These are phyloP conservation scores for Sphyrna mokarran DNA, from an alignment of 2,113 vertebrate species.

Conservation along the genomic window DNA sequence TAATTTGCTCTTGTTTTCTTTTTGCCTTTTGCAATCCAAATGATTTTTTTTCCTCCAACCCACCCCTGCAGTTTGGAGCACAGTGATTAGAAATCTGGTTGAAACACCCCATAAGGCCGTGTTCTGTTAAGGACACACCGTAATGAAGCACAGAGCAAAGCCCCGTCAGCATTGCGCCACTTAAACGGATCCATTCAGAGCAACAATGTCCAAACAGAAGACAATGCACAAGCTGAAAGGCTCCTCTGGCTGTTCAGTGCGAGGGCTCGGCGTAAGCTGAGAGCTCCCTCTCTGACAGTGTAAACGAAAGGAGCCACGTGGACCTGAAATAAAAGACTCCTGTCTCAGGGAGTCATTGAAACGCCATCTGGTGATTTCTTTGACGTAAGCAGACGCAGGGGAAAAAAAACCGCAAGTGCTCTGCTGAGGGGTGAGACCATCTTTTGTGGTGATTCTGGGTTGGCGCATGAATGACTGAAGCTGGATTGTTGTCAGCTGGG, in stretches of 20 bases:
- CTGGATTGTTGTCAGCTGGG: neutral
- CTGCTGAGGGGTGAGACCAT: slow-evolving; percentile 37
- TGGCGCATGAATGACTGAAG: slow-evolving; percentile 22
- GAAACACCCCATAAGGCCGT: neutral
- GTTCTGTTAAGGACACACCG: neutral
- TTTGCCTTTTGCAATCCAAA: neutral
- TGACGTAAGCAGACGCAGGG: slow-evolving; percentile 59
- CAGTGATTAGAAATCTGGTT: neutral
- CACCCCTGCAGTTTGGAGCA: neutral
- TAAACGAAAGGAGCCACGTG: slow-evolving; percentile 53
- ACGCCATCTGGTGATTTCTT: slow-evolving; percentile 64
- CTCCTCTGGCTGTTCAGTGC: slow-evolving; percentile 44
- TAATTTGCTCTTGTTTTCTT: neutral
- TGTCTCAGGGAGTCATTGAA: slow-evolving; percentile 59
- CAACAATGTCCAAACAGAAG: slow-evolving; percentile 39
- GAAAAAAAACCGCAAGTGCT: slow-evolving; percentile 54
- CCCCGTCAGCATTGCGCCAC: slow-evolving; percentile 22
- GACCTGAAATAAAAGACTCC: slow-evolving; percentile 60
- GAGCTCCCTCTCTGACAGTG: slow-evolving; percentile 53
- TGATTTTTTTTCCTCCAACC: neutral
- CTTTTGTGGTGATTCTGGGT: neutral
- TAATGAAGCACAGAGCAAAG: neutral
- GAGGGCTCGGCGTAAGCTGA: neutral
- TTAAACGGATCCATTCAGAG: slow-evolving; percentile 46
- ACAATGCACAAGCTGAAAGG: slow-evolving; percentile 41